A percentile compares a stretch with the other conserved stretches of the same genome.
These are phyloP conservation scores for Ligdia adustata DNA, from an alignment of 2,888 invertebrate species.

Conservation along the genomic window DNA sequence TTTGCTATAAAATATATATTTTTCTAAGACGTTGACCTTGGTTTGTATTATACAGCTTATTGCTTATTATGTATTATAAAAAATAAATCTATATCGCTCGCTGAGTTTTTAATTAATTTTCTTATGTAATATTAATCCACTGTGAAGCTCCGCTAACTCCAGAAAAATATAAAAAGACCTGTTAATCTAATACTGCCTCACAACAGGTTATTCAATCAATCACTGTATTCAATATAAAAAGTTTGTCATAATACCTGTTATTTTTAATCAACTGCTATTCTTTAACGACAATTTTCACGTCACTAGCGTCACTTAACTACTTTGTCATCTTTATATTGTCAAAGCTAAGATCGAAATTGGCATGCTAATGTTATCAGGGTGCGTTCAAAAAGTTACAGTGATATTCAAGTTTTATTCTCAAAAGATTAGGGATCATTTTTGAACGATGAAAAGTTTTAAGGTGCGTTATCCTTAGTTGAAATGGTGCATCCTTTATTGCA, in stretches of 20 bases:
- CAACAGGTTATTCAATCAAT: constrained; percentile 22
- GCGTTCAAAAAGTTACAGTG: neutral
- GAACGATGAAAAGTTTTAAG: neutral
- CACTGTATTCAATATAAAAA: constrained; percentile 11
- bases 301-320: neutral
- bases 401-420: neutral
- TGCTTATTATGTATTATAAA: no score
- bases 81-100: no score
- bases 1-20: no score
- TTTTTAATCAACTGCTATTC: constrained; percentile 10
- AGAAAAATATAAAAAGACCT: constrained; percentile 1
- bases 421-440: neutral
- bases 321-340: neutral
- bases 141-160: neutral
- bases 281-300: constrained; percentile 9
- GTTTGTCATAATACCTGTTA: constrained; percentile 16
- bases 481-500: constrained; percentile 35
- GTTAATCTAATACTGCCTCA: constrained; percentile 2
- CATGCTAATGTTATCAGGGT: constrained; percentile 1
- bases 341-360: constrained; percentile 8
- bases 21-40: no score
- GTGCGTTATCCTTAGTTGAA: constrained; percentile 21
- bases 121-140: no score
- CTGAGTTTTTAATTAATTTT: no score
- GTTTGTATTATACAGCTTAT: no score